Conservation (phyloP, 2,797 vertebrate genomes). For the Thaleichthys pacificus region DNA sequence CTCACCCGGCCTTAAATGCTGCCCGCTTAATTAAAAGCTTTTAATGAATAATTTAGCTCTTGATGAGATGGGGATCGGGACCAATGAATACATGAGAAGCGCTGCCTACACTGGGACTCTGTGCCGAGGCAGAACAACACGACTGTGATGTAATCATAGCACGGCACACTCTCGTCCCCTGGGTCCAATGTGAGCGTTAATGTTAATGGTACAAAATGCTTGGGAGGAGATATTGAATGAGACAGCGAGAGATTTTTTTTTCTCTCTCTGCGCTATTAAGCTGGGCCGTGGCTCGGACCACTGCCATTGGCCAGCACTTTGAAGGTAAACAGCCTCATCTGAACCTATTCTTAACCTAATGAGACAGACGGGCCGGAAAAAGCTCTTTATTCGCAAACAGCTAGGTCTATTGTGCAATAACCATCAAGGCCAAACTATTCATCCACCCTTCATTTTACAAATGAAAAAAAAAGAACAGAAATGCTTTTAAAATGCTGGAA, state of each 20-base stretch:
- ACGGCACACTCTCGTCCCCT: not conserved
- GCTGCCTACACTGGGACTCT: no score
- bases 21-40: slow-evolving; percentile 56
- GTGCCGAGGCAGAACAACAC: not conserved
- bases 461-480: not conserved
- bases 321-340: not conserved
- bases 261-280: not conserved
- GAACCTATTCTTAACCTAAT: not conserved
- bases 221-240: not conserved
- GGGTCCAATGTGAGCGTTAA: not conserved
- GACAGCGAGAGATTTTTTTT: not conserved
- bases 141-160: not conserved
- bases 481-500: not conserved
- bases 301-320: not conserved
- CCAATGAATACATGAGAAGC: slow-evolving; percentile 43
- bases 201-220: not conserved
- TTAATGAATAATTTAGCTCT: slow-evolving; percentile 53
- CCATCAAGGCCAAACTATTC: not conserved
- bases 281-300: not conserved
- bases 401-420: not conserved
- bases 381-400: not conserved
- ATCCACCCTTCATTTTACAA: not conserved
- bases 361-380: not conserved
- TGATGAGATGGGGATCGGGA: slow-evolving; percentile 44
- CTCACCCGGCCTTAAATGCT: slow-evolving; percentile 39